Percentiles rank a stretch among this genome's conserved stretches.
These are phyloP conservation scores for Nudaria mundana DNA, from an alignment of 2,888 invertebrate species.

Conservation along the genomic window DNA sequence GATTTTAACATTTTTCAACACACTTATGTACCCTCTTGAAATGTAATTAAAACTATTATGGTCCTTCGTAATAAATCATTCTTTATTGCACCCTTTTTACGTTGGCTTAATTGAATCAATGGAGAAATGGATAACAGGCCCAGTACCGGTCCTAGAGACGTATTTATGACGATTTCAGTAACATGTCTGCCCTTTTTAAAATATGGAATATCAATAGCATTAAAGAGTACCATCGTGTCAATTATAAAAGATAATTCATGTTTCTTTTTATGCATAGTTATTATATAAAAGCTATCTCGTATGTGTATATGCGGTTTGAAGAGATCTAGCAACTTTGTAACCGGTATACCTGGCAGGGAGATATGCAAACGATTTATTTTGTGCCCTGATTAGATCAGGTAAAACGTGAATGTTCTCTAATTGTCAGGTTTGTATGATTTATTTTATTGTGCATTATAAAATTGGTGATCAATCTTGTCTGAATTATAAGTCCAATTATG, in stretches of 20 bases:
- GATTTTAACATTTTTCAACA: constrained; percentile 23
- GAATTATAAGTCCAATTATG: neutral
- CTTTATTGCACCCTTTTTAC: constrained; percentile 65
- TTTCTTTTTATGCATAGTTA: constrained; percentile 10
- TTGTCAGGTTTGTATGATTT: constrained; percentile 8
- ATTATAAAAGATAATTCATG: constrained; percentile 18
- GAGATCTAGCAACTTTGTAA: constrained; percentile 2
- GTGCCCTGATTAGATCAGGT: constrained; percentile 2
- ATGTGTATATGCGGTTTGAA: constrained; percentile 8
- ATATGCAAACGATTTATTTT: constrained; percentile 7
- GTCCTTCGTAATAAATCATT: constrained; percentile 61
- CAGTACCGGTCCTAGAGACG: constrained; percentile 36
- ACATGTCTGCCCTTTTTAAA: constrained; percentile 2
- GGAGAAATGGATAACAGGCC: constrained; percentile 62
- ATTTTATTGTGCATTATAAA: neutral
- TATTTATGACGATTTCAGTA: constrained; percentile 31
- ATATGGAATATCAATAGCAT: no score
- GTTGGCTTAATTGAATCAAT: constrained; percentile 67
- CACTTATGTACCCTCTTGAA: constrained; percentile 47
- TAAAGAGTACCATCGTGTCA: constrained; percentile 13
- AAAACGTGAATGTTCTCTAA: constrained; percentile 8
- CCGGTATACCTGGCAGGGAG: constrained; percentile 7
- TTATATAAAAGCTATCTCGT: constrained; percentile 8
- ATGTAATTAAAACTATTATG: constrained; percentile 73
- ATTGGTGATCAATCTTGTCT: neutral